Base-by-base conservation (phyloP, 2,113 vertebrate species). In the Nesogale talazaci region DNA sequence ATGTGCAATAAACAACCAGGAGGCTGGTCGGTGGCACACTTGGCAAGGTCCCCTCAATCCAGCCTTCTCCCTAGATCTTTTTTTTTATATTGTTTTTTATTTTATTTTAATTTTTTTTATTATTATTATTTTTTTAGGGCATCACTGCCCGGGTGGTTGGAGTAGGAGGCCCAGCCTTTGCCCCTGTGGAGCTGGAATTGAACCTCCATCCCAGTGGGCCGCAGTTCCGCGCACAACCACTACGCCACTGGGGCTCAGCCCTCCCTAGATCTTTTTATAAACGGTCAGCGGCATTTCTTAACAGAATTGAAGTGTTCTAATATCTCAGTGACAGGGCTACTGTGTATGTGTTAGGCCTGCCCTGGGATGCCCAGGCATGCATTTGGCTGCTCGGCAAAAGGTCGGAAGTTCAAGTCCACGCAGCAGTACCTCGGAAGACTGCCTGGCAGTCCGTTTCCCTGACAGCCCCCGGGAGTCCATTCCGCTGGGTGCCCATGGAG, bases 221-320 rank as follows among this genome's bases (percentile, higher is more conserved):
- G n/a, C n/a, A n/a, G n/a, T n/a, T n/a, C n/a, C n/a, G n/a, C n/a
- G n/a, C n/a, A n/a, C n/a, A n/a, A n/a, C n/a, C n/a, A n/a, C n/a
- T n/a, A n/a, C n/a, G n/a, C n/a, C n/a, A n/a, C n/a, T n/a, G n/a
- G n/a, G n/a, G n/a, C n/a, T n/a, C 80, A 77, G 4, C n/a, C 5
- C 36, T 74, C 31, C 36, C 42, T 63, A 14, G n/a, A n/a, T 16
- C 88, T 57, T 27, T n/a, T 82, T 86, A 23, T 57, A 59, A 38
- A 75, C 76, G 78, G 70, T 72, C 31, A 79, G 67, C 65, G 56
- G 59, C n/a, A 56, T 76, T 87, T 78, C 70, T 12, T 89, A 89
- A 77, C 16, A 87, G 31, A 81, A 89, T 20, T 52, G 8, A 92
- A 86, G 17, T 42, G 67, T 72, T 86, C 23, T 83, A 74, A 83